Evolutionary conservation across 1,140 invertebrate species (phyloP).

Genomic region (Dendrolimus punctatus): DNA sequence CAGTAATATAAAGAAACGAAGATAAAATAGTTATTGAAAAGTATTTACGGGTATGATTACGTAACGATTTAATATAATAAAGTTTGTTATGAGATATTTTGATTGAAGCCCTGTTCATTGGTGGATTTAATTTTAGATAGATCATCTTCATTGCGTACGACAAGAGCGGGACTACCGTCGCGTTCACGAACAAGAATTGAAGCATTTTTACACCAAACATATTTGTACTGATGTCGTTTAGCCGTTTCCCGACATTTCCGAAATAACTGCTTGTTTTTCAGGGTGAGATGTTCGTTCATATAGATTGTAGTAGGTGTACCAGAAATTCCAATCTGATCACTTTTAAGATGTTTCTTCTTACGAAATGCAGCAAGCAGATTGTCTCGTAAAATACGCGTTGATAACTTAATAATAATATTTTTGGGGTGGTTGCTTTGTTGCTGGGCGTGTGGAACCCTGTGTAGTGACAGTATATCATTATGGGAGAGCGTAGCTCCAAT

Average conservation of each 20-base stretch:
- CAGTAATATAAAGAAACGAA: too few relatives aligned
- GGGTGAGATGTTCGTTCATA: constrained; percentile 17
- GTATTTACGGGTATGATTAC: too few relatives aligned
- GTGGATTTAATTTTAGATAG: constrained; percentile 15
- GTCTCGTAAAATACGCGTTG: constrained; percentile 9
- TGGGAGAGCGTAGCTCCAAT: neutral
- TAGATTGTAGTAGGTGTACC: constrained; percentile 9
- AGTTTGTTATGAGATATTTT: neutral
- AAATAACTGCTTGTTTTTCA: constrained; percentile 21
- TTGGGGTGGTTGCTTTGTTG: constrained; percentile 9
- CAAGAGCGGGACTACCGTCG: constrained; percentile 9
- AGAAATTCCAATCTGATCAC: constrained; percentile 3
- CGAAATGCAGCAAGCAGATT: constrained; percentile 14
- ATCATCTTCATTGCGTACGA: constrained; percentile 13
- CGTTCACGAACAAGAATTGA: constrained; percentile 15
- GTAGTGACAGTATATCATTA: constrained; percentile 8
- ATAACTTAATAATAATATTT: constrained; percentile 19
- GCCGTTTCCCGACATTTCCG: constrained; percentile 12
- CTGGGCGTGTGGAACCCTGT: constrained; percentile 13
- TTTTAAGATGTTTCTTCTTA: constrained; percentile 8
- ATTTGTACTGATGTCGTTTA: constrained; percentile 14
- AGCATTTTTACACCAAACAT: constrained; percentile 19
- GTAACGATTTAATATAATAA: neutral
- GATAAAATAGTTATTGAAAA: too few relatives aligned
- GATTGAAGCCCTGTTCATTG: too few relatives aligned